A percentile compares a stretch with the other conserved stretches of the same genome.
phyloP scores from a whole-genome alignment of 35 echinoderm and acorn worm genomes.

The Anneissia japonica region DNA sequence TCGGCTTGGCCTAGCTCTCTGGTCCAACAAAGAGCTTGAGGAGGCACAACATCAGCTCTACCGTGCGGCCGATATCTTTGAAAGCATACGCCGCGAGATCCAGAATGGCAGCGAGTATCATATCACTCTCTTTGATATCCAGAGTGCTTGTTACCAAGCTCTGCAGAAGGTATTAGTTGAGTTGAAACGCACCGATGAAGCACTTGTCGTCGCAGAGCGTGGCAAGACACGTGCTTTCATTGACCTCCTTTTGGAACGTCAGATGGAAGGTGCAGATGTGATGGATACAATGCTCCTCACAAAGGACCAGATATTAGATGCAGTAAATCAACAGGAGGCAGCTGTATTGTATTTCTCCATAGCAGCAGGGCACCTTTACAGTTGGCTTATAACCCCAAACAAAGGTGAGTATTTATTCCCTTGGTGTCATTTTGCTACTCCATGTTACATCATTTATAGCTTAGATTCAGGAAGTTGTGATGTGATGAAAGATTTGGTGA shows the following conservation, averaged over 20 bases:
- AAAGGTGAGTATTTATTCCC: constrained; percentile 82
- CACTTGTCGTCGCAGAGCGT: constrained; percentile 83
- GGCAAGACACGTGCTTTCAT: constrained; percentile 89
- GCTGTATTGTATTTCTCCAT: constrained; percentile 83
- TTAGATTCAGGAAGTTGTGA: no score
- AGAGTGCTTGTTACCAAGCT: constrained; percentile 87
- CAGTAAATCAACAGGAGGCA: constrained; percentile 73
- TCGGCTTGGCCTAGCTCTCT: constrained; percentile 82
- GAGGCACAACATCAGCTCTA: constrained; percentile 97
- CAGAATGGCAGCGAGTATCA: constrained; percentile 77
- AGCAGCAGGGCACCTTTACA: constrained; percentile 88
- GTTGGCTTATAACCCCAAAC: constrained; percentile 74
- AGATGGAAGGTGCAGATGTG: constrained; percentile 33
- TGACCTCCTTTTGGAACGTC: constrained; percentile 69
- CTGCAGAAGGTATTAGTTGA: constrained; percentile 84
- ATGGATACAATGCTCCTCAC: constrained; percentile 52
- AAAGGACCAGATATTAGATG: constrained; percentile 72
- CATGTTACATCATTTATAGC: no score
- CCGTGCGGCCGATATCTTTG: constrained; percentile 88
- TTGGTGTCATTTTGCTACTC: no score
- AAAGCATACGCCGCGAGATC: constrained; percentile 67
- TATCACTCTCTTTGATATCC: constrained; percentile 71
- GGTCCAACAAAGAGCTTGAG: constrained; percentile 72
- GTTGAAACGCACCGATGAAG: constrained; percentile 62
- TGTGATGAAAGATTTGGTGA: no score